These are phyloP conservation scores for Pseudococcus longispinus DNA, from an alignment of 2,888 invertebrate species.

Conservation along the genomic window DNA sequence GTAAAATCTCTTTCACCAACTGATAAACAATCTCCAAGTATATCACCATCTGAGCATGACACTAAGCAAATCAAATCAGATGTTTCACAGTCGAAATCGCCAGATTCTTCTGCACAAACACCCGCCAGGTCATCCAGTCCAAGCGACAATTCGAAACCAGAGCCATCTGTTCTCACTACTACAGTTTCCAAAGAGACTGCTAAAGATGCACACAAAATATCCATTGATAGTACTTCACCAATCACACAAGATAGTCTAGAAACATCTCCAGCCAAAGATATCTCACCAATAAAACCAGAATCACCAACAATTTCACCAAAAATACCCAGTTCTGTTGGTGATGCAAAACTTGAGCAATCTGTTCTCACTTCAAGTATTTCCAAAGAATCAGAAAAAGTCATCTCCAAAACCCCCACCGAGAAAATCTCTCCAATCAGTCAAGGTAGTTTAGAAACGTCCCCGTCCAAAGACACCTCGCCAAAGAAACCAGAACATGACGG, in stretches of 20 bases:
- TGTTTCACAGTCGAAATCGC: background rate
- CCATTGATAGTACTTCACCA: background rate
- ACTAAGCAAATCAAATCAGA: background rate
- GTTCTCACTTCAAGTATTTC: background rate
- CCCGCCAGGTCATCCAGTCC: background rate
- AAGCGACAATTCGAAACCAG: background rate
- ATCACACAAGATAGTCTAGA: background rate
- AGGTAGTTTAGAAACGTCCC: background rate
- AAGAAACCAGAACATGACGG: background rate
- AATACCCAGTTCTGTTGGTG: background rate
- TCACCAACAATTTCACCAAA: background rate
- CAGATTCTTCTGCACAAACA: background rate
- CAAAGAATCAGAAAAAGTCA: background rate
- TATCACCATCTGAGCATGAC: background rate
- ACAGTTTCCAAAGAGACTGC: background rate
- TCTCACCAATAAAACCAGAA: background rate
- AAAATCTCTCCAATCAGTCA: background rate
- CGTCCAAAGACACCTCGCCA: background rate
- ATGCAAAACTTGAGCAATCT: background rate
- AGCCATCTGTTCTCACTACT: background rate
- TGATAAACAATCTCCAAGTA: background rate
- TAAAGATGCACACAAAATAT: background rate
- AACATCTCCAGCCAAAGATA: background rate
- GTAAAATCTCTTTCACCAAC: background rate
- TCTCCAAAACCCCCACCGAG: too few relatives aligned